A percentile compares a stretch with the other conserved stretches of the same genome.
Evolutionary conservation across 2,888 invertebrate species (phyloP).

Genomic region (Phengaris arion): DNA sequence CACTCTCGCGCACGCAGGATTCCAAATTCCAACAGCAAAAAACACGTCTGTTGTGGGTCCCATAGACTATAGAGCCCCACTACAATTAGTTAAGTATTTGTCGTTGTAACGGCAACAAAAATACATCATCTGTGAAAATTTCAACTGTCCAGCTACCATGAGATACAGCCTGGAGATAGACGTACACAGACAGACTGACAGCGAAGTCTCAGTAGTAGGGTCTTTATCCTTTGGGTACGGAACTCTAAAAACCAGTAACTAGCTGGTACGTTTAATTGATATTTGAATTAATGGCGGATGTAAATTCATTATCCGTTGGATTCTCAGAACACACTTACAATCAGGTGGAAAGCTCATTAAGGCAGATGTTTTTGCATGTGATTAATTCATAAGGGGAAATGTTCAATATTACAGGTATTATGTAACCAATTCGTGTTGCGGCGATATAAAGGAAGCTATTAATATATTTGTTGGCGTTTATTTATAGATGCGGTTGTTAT

Average conservation of each 20-base stretch:
- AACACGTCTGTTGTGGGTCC: too few relatives aligned
- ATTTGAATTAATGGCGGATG: conserved; percentile 25
- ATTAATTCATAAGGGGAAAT: background rate
- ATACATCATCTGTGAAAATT: too few relatives aligned
- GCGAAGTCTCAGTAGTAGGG: background rate
- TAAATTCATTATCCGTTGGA: conserved; percentile 29
- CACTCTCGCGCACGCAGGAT: too few relatives aligned
- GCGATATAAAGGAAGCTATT: background rate
- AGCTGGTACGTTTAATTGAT: background rate
- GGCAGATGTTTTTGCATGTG: conserved; percentile 46
- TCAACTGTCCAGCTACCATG: too few relatives aligned
- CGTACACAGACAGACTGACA: background rate
- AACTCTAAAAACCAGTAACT: background rate
- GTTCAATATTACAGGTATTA: background rate
- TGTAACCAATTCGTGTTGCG: conserved; percentile 8
- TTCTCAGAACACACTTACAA: conserved; percentile 27
- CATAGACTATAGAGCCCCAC: too few relatives aligned
- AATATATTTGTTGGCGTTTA: conserved; percentile 40
- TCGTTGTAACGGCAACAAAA: too few relatives aligned
- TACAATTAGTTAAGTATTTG: too few relatives aligned
- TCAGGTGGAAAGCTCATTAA: conserved; percentile 38
- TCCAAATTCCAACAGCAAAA: too few relatives aligned
- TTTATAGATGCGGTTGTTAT: conserved; percentile 30
- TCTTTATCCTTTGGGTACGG: too few relatives aligned
- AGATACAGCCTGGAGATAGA: too few relatives aligned